Evolutionary conservation across 2,113 vertebrate species (phyloP), one percentile per base, ranked within the genome.

Genomic region (Dromas ardeola): DNA sequence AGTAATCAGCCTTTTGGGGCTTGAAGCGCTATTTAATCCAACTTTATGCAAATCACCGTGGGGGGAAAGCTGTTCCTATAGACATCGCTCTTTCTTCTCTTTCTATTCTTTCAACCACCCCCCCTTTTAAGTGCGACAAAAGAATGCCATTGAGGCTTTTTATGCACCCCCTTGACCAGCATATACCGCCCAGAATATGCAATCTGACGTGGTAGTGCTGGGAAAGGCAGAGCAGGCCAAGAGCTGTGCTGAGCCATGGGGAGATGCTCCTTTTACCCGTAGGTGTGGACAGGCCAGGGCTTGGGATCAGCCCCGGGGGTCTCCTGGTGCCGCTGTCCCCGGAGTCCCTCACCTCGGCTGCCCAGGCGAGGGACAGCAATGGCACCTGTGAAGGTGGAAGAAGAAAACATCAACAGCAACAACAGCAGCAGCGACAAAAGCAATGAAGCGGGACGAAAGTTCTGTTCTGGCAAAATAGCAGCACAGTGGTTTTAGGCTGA

Each of bases 1-100:
- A 93, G 80, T 58, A 66, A 84, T 66, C 76, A 83, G 84, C 76
- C 94, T 90, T 93, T 63, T 69, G 76, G 93, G 93, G 76, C 50
- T 94, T 52, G 56, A 96, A 95, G 85, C 61, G 14, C 74, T 36
- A 43, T 55, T 86, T 91, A 95, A 95, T 72, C 91, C 95, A 91
- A 74, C 59, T 70, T 96, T 93, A 96, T 97, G 96, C 94, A 93
- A 88, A 84, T 94, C 63, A 65, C 66, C 25, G 9, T 6, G 56
- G 70, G 78, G 89, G 70, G 23, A 76, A 96, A 94, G 83, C 78
- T 85, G 86, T 84, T 95, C 89, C 95, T 96, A 59, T 50, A 91
- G 93, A 81, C 89, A 27, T 47, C 16, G 81, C 67, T 70, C 87
- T 93, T 92, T 95, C 89, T 96, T 95, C 86, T 86, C 80, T 92